phyloP scores from a whole-genome alignment of 2,797 vertebrate genomes.

The Onychomys arenicola region DNA sequence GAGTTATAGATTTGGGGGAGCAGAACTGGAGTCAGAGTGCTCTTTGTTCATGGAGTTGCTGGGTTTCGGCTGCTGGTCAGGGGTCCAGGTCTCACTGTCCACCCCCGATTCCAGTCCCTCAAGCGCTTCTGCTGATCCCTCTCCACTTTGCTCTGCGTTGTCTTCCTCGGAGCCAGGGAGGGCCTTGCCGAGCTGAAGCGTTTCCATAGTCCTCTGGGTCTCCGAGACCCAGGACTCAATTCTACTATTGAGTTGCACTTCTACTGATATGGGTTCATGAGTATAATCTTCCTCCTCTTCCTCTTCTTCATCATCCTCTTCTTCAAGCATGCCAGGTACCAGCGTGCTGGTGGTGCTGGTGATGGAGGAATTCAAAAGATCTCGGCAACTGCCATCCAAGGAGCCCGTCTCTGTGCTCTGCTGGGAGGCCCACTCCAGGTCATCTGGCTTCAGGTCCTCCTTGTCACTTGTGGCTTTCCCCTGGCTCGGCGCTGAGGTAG shows the following conservation, averaged over 20 bases:
- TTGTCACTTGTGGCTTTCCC: constrained; percentile 88
- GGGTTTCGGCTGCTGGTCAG: constrained; percentile 85
- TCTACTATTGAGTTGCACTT: constrained; percentile 96
- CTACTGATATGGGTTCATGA: constrained; percentile 95
- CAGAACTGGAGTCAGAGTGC: constrained; percentile 80
- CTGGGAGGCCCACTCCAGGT: constrained; percentile 97
- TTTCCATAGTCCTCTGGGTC: constrained; percentile 95
- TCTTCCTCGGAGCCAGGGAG: constrained; percentile 95
- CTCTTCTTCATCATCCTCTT: constrained; percentile 96
- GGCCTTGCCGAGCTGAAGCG: constrained; percentile 95
- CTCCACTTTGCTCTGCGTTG: constrained; percentile 91
- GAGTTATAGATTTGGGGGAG: constrained; percentile 89
- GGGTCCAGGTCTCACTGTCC: constrained; percentile 89
- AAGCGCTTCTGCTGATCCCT: constrained; percentile 91
- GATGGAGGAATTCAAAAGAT: constrained; percentile 97
- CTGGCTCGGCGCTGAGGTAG: constrained; percentile 83
- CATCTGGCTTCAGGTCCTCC: constrained; percentile 94
- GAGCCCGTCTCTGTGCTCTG: constrained; percentile 99
- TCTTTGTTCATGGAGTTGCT: constrained; percentile 82
- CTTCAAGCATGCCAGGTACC: constrained; percentile 98
- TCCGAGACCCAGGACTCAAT: constrained; percentile 99
- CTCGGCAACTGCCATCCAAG: constrained; percentile 97
- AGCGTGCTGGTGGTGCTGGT: constrained; percentile 98
- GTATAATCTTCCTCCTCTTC: constrained; percentile 95
- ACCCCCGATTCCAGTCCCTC: constrained; percentile 87